These are phyloP conservation scores for Euproctis similis DNA, from an alignment of 2,888 invertebrate species.

Conservation along the genomic window DNA sequence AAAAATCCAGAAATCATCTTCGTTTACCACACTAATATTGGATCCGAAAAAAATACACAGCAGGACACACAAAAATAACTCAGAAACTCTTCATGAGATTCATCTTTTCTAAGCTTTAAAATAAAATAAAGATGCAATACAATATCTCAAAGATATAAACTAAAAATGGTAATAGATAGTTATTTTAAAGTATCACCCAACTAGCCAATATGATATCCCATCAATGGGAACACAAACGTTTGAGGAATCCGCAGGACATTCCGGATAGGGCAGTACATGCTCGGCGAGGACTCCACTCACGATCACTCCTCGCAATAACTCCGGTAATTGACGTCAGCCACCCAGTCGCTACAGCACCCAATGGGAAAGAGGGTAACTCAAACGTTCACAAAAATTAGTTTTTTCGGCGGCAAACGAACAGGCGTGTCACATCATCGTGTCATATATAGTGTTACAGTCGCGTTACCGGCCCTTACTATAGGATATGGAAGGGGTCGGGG, in stretches of 20 bases:
- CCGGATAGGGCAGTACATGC: slow-evolving; percentile 40
- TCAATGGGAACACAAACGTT: slow-evolving; percentile 7
- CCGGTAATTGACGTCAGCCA: slow-evolving; percentile 67
- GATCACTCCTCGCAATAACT: slow-evolving; percentile 67
- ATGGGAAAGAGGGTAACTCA: slow-evolving; percentile 19
- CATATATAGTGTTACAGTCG: too few species aligned
- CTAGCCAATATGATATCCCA: slow-evolving; percentile 10
- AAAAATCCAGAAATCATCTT: too few species aligned
- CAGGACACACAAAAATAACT: too few species aligned
- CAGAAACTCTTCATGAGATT: too few species aligned
- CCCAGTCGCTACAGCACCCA: slow-evolving; percentile 39
- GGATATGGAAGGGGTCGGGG: too few species aligned
- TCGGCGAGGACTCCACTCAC: slow-evolving; percentile 48
- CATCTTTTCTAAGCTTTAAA: too few species aligned
- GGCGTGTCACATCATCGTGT: too few species aligned
- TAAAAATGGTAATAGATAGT: slow-evolving; percentile 6
- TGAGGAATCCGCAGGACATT: slow-evolving; percentile 14
- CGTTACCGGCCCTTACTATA: too few species aligned
- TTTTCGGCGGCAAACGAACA: too few species aligned
- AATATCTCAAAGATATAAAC: slow-evolving; percentile 2
- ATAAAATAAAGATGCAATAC: background rate
- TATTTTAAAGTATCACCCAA: slow-evolving; percentile 4
- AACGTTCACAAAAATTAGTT: slow-evolving; percentile 7
- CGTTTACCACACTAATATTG: too few species aligned
- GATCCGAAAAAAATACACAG: too few species aligned